Evolutionary conservation across 1,140 invertebrate genomes (phyloP).

Genomic region (Dreissena rostriformis): DNA sequence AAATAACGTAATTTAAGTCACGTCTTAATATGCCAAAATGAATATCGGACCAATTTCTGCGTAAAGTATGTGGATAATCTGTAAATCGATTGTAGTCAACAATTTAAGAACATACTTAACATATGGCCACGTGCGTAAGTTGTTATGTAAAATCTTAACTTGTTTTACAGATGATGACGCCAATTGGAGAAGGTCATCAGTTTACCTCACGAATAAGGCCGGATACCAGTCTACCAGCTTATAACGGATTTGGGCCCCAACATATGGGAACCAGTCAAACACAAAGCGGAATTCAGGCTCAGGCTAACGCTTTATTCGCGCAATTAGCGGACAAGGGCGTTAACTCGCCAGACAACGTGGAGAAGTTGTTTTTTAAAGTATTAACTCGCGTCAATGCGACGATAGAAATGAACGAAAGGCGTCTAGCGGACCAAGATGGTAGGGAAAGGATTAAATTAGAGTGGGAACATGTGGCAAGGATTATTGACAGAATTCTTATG

Average conservation of each 20-base stretch:
- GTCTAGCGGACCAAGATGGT: constrained; percentile 86
- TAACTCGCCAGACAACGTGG: constrained; percentile 43
- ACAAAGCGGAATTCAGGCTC: constrained; percentile 9
- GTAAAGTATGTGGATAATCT: neutral
- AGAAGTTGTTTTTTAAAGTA: constrained; percentile 83
- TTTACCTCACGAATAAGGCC: constrained; percentile 31
- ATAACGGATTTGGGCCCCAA: constrained; percentile 17
- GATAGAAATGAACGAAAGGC: constrained; percentile 88
- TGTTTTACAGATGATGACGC: constrained; percentile 29
- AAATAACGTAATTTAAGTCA: too few relatives aligned
- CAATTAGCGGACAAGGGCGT: constrained; percentile 10
- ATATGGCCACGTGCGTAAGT: too few relatives aligned
- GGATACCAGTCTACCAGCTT: constrained; percentile 5
- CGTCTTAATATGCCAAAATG: too few relatives aligned
- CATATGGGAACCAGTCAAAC: constrained; percentile 10
- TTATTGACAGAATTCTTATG: constrained; percentile 86
- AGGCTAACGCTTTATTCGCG: neutral
- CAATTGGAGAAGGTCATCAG: constrained; percentile 25
- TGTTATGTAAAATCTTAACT: neutral
- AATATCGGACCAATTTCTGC: neutral
- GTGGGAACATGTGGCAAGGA: constrained; percentile 90
- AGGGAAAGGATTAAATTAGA: constrained; percentile 87
- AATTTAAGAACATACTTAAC: too few relatives aligned
- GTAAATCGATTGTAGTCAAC: too few relatives aligned
- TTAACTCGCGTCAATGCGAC: constrained; percentile 86